A percentile compares a stretch with the other conserved stretches of the same genome.
Conservation (phyloP, 2,888 invertebrate species). For the Melipona beecheii region DNA sequence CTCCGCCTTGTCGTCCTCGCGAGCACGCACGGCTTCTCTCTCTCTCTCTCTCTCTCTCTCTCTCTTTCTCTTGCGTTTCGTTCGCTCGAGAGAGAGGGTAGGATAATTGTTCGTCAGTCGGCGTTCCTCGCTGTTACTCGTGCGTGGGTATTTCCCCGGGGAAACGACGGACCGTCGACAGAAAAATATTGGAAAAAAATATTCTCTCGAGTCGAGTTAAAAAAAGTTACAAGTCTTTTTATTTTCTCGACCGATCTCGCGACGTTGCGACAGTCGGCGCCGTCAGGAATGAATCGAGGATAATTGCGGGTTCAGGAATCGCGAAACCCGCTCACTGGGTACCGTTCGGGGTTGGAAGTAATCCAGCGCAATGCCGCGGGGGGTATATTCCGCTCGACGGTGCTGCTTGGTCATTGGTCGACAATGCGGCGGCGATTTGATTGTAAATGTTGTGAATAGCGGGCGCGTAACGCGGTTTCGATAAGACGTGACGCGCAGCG, state of each 20-base stretch:
- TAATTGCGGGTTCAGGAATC: neutral
- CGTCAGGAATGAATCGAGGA: neutral
- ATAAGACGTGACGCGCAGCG: conserved; percentile 66
- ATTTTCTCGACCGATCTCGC: neutral
- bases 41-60: neutral
- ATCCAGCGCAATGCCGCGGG: conserved; percentile 38
- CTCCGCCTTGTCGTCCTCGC: conserved; percentile 57
- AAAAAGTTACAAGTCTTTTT: neutral
- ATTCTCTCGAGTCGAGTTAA: too few species aligned
- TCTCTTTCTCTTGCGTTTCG: neutral
- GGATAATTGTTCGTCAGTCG: conserved; percentile 20
- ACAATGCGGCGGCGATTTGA: conserved; percentile 61
- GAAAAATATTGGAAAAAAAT: neutral
- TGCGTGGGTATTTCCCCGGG: neutral
- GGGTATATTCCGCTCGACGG: conserved; percentile 47
- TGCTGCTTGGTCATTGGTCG: conserved; percentile 72
- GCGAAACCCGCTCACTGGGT: neutral
- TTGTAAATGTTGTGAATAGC: conserved; percentile 73
- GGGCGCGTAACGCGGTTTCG: conserved; percentile 73
- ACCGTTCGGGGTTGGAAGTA: neutral
- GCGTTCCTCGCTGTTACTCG: neutral
- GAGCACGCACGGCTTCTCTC: conserved; percentile 25
- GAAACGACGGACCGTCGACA: neutral
- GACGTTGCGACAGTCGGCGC: neutral
- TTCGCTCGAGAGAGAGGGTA: neutral